Evolutionary conservation across 2,888 invertebrate species (phyloP), one percentile per base, ranked within the genome.

Genomic region (Netelia fuscicornis): DNA sequence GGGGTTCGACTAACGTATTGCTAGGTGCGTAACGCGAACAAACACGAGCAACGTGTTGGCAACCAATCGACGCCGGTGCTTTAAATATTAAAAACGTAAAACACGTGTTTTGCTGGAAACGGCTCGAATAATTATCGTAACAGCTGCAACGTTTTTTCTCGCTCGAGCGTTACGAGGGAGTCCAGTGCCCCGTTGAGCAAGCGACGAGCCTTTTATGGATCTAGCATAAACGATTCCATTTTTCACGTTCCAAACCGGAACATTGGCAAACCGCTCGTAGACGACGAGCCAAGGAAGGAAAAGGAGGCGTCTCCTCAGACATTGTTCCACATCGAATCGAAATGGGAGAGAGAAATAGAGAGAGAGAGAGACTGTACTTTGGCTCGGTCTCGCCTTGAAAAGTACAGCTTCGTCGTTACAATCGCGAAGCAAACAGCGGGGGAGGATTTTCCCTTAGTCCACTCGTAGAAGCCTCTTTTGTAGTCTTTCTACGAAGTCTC

Each of bases 281-380:
- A 60, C 23, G 67, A 74, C 20, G 60, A 81, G 74, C 80, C 37
- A 68, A 81, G 62, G 23, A 23, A 25, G 5, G 11, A 44, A 72
- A 23, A 60, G 42, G 67, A 67, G 25, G 30, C 65, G 58, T 30
- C 72, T 72, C 37, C 80, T 74, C 68, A 20, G 70, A 62, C 81
- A 81, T 81, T 81, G 70, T 81, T 81, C 44, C 9, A 70, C 56
- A 11, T 62, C 30, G 23, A 70, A 30, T 25, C 25, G 64, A 70
- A 58, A 56, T 10, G 13, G 52, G 23, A 6, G 37, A 37, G 37
- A 37, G 37, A 37, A 6, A 37, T 5, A 37, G 6, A 37, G 1
- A 37, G 37, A 37, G 6, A 30, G 30, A 3, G 37, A 8, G 37
- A 37, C 6, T 0, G 37, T 37, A 37, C 37, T 62, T 44, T 70